Percentiles rank a stretch among this genome's conserved stretches.
Evolutionary conservation across 2,797 vertebrate species (phyloP).

Genomic region (Coregonus ussuriensis): DNA sequence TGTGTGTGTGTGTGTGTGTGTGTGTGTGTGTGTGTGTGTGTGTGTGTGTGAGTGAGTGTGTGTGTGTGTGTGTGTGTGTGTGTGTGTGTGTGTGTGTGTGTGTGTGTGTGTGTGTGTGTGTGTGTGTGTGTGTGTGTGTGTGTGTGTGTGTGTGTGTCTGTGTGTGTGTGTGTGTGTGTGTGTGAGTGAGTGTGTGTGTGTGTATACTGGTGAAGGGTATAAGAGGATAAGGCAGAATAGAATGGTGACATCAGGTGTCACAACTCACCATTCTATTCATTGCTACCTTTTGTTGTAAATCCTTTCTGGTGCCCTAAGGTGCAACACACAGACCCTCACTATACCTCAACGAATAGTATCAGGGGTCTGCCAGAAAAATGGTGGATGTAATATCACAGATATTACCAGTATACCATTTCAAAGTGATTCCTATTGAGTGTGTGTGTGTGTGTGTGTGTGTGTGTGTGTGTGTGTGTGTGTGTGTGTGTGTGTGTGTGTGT

Average conservation of each 20-base stretch:
- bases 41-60: background rate
- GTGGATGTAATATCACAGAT: too few species aligned
- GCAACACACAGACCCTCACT: too few species aligned
- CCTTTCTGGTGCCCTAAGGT: background rate
- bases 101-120: background rate
- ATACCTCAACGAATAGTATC: background rate
- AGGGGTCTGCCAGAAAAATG: background rate
- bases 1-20: background rate
- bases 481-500: background rate
- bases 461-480: background rate
- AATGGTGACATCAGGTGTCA: background rate
- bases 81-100: too few species aligned
- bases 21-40: background rate
- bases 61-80: too few species aligned
- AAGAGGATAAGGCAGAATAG: background rate
- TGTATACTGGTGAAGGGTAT: too few species aligned
- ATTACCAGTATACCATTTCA: background rate
- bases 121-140: background rate
- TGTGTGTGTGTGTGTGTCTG: background rate
- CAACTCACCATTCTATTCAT: background rate
- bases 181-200: too few species aligned
- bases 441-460: constrained; percentile 25
- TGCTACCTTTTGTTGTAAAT: background rate
- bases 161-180: too few species aligned
- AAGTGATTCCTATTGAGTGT: background rate